phyloP scores from a whole-genome alignment of 64 coral and sea anemone genomes.

The Dendrophyllia cribrosa region DNA sequence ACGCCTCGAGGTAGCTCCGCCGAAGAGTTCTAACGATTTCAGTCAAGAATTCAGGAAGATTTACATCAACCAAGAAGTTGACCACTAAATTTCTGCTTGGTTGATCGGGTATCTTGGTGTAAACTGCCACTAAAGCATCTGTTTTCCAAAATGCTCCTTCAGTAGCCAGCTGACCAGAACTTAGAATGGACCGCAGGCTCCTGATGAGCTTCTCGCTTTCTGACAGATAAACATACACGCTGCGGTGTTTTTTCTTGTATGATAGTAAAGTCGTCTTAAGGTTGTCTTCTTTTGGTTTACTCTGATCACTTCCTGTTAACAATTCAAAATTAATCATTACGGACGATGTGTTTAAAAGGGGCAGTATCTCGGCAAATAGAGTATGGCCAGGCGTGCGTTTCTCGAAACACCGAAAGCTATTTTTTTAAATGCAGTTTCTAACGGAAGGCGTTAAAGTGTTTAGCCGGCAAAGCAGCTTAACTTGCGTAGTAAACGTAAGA shows the following conservation, averaged over 20 bases:
- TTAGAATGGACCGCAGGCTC: conserved; percentile 17
- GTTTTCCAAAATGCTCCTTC: conserved; percentile 39
- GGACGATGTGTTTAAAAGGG: no score
- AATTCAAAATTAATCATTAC: not conserved
- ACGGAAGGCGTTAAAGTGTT: no score
- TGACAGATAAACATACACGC: conserved; percentile 29
- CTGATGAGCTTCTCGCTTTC: conserved; percentile 45
- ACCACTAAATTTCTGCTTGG: not conserved
- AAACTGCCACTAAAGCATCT: conserved; percentile 1
- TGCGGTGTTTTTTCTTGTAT: conserved; percentile 62
- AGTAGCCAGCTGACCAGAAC: conserved; percentile 11
- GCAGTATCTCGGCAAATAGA: no score
- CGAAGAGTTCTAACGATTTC: conserved; percentile 12
- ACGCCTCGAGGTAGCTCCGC: not conserved
- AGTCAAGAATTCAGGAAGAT: conserved; percentile 18
- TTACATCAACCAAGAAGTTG: conserved; percentile 42
- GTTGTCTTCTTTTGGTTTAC: conserved; percentile 21
- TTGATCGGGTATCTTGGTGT: conserved; percentile 18
- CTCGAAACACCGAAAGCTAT: no score
- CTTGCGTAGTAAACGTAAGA: no score
- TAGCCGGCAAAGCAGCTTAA: no score
- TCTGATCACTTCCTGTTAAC: not conserved
- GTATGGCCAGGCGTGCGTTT: no score
- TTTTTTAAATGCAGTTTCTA: no score
- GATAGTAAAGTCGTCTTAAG: conserved; percentile 9